Percentiles rank a stretch among this genome's conserved stretches.
Evolutionary conservation across 2,888 invertebrate genomes (phyloP).

Genomic region (Nephrotoma flavescens): DNA sequence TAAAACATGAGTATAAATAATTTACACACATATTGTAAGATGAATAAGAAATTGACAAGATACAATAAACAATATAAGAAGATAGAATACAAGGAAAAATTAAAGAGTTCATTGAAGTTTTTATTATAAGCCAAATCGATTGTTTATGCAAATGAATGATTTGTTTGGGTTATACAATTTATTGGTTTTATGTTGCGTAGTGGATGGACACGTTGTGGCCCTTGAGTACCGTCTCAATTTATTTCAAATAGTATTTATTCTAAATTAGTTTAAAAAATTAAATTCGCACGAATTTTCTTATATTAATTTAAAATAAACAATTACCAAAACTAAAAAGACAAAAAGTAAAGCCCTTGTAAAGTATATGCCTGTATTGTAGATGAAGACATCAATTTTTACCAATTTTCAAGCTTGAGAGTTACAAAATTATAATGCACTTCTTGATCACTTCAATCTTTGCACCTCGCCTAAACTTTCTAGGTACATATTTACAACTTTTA

Average conservation of each 20-base stretch:
- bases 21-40: not conserved
- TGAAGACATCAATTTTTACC: no score
- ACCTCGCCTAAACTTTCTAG: no score
- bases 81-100: conserved; percentile 10
- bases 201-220: not conserved
- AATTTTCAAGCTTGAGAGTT: no score
- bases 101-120: not conserved
- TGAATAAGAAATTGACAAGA: not conserved
- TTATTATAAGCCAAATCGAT: conserved; percentile 7
- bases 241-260: not conserved
- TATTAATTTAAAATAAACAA: not conserved
- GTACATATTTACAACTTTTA: no score
- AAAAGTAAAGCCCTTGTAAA: no score
- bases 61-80: not conserved
- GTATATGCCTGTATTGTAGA: no score
- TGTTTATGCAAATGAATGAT: conserved; percentile 4
- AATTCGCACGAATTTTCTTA: not conserved
- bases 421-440: no score
- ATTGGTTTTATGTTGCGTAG: not conserved
- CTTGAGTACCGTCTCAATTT: not conserved
- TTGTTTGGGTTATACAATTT: not conserved
- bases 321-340: not conserved
- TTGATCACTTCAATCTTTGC: no score
- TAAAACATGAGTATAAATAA: not conserved
- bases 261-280: not conserved